These are phyloP conservation scores for Scarus forsteni DNA, from an alignment of 2,797 vertebrate species.

Conservation along the genomic window DNA sequence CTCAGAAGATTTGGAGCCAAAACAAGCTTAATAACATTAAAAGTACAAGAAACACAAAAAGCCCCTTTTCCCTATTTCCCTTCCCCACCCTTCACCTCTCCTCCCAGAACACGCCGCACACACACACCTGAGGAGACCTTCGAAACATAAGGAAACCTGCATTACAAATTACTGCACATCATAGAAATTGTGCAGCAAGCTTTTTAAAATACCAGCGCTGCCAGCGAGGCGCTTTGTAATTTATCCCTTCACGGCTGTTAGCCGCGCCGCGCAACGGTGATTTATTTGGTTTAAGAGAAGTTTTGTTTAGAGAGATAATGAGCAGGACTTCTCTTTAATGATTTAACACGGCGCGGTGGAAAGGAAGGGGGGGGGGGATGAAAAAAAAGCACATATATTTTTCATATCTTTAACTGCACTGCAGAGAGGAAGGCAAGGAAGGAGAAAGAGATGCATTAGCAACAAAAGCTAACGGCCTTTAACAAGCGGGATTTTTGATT, in stretches of 20 bases:
- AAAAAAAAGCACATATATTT: slow-evolving; percentile 84
- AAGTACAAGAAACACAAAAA: slow-evolving; percentile 45
- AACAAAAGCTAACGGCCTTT: slow-evolving; percentile 87
- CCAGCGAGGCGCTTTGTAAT: slow-evolving; percentile 93
- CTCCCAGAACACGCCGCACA: slow-evolving; percentile 44
- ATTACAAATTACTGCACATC: slow-evolving; percentile 90
- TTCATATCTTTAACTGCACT: slow-evolving; percentile 92
- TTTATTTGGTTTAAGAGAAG: slow-evolving; percentile 97
- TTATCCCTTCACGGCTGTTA: slow-evolving; percentile 95
- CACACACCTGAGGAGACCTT: slow-evolving; percentile 77
- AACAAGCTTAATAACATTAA: slow-evolving; percentile 47
- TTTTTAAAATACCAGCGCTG: slow-evolving; percentile 99
- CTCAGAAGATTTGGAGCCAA: slow-evolving; percentile 42
- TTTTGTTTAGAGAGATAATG: slow-evolving; percentile 98
- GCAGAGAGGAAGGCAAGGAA: slow-evolving; percentile 83
- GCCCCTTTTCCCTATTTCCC: slow-evolving; percentile 18
- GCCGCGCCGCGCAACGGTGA: slow-evolving; percentile 88
- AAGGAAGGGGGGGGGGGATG: slow-evolving; percentile 53
- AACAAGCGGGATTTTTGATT: slow-evolving; percentile 77
- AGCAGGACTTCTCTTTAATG: slow-evolving; percentile 95
- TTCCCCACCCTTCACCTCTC: slow-evolving; percentile 61
- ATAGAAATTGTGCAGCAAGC: slow-evolving; percentile 94
- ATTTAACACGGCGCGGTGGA: slow-evolving; percentile 88
- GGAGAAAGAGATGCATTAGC: slow-evolving; percentile 88
- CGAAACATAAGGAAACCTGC: slow-evolving; percentile 84